Base-by-base conservation (phyloP, 2,888 invertebrate genomes). In the Germaria angustata region DNA sequence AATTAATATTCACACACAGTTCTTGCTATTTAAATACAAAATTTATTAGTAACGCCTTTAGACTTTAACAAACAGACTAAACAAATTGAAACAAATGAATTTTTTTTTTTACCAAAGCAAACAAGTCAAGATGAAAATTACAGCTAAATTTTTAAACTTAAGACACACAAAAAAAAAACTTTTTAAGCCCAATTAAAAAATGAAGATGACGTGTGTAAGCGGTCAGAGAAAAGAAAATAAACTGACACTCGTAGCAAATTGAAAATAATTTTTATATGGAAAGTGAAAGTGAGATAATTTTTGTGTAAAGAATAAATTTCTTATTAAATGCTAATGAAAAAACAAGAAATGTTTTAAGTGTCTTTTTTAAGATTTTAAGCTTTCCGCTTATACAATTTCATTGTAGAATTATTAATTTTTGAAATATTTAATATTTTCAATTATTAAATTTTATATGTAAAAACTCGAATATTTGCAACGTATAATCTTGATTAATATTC, bases 261-360 rank as follows among this genome's bases (percentile, higher is more conserved):
- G 24, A 55, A 65, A 32, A 65, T 34, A 6, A 32, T 53, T 63
- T 61, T 32, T 28, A 24, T 49, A 15, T 41, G 6, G 13, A 57
- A 39, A 57, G 75, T 57, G 75, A 76, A 76, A 76, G 75, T 66
- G 46, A 39, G 13, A 13, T 39, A 51, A 28, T 20, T 72, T 0
- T 49, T 28, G 9, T n/a, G 4, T 28, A 59, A 72, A 61, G 13
- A 61, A 61, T 39, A 17, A 61, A 41, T 69, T 55, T 44, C 20
- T 41, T 61, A 39, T 61, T 17, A 49, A 36, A 57, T 1, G 13
- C 13, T 24, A 24, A 13, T 11, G n/a, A n/a, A n/a, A n/a, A n/a
- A n/a, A n/a, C n/a, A n/a, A n/a, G n/a, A n/a, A n/a, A n/a, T n/a
- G n/a, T n/a, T n/a, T n/a, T n/a, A n/a, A n/a, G n/a, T n/a, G n/a